Evolutionary conservation across 2,797 vertebrate genomes (phyloP).

Genomic region (Otolemur crassicaudatus): DNA sequence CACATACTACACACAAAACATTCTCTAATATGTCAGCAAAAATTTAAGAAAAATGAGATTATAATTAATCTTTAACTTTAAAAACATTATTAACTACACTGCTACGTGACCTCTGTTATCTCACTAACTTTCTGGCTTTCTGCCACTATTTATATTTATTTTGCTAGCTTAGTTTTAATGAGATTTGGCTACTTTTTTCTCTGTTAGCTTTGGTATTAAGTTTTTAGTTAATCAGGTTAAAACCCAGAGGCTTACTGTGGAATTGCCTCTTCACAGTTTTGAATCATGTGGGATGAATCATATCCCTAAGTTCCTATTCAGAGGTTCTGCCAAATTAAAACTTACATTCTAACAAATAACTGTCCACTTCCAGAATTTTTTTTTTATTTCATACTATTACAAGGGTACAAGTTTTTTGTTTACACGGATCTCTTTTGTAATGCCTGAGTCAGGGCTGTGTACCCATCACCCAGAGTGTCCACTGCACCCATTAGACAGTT

Average conservation of each 20-base stretch:
- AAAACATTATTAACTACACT: background rate
- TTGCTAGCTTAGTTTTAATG: background rate
- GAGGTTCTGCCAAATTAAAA: background rate
- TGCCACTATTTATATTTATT: background rate
- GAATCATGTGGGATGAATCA: background rate
- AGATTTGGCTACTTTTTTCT: background rate
- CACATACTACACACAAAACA: background rate
- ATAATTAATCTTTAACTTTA: background rate
- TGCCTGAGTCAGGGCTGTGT: background rate
- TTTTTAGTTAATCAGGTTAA: conserved; percentile 26
- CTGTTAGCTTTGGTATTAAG: background rate
- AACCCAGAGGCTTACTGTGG: background rate
- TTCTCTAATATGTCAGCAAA: conserved; percentile 16
- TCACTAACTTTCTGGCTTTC: background rate
- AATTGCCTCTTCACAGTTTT: background rate
- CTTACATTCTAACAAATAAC: background rate
- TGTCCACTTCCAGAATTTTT: background rate
- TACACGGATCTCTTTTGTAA: background rate
- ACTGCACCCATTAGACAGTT: background rate
- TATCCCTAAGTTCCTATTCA: background rate
- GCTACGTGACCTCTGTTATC: background rate
- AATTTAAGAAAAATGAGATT: background rate
- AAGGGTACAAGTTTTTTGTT: background rate
- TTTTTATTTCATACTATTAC: background rate
- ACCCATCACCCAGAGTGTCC: background rate